Evolutionary conservation across 2,797 vertebrate genomes (phyloP), one percentile per base, ranked within the genome.

Genomic region (Tarsius wallacei): DNA sequence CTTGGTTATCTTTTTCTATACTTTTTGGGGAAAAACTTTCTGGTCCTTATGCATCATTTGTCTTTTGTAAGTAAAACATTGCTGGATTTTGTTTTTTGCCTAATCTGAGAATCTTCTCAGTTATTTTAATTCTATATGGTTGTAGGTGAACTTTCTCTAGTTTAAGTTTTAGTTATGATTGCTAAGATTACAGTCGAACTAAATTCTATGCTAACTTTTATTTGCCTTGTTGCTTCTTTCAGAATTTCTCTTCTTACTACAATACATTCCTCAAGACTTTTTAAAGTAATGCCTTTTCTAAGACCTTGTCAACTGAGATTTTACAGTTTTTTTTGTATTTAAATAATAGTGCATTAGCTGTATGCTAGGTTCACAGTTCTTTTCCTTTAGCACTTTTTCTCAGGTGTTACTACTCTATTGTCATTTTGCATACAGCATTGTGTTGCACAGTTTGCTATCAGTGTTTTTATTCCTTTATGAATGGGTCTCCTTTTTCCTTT

Each of bases 221-320:
- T 51, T 87, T 81, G n/a, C 33, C 36, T 86, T 73, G 31, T 95
- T 66, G 6, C 31, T 87, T 92, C 61, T 94, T 85, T 36, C 16
- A 84, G 33, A 82, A 55, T 88, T 89, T 90, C 8, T 96, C 31
- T 80, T 88, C 19, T 83, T 36, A 82, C 17, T 81, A n/a, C 8
- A 33, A 73, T 88, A 53, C 16, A 61, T 91, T 84, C 53, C 53
- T 47, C 10, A 78, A 53, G 87, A 61, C 5, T 61, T 85, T 64
- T 96, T 71, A 33, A 91, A 42, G 89, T 71, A 70, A 10, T 82
- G 9, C 91, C 49, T 93, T 63, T 96, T 83, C 33, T 82, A 63
- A 66, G 71, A 53, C 14, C 31, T 71, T 77, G 0, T 47, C 63
- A 66, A 28, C 73, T 85, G 33, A 82, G 47, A 76, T 17, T 88